Conservation (phyloP, 2,797 vertebrate species). For the Rhinella marina region DNA sequence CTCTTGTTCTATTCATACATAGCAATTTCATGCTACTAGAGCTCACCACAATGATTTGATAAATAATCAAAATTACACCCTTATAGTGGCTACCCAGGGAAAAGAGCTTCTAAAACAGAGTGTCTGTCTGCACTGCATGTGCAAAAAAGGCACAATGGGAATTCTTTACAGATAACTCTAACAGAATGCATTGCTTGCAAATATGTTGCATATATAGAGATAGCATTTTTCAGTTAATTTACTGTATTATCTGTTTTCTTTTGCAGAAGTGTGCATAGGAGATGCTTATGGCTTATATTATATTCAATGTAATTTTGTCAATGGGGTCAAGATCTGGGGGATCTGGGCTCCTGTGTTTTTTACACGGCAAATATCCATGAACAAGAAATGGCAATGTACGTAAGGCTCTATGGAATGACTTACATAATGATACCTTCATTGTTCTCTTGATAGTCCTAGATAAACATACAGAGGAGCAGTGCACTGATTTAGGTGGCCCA, state of each 20-base stretch:
- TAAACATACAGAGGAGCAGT: too few species aligned
- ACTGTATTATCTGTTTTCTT: neutral
- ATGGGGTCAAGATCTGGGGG: too few species aligned
- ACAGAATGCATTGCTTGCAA: neutral
- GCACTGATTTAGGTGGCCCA: too few species aligned
- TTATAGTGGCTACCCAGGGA: slow-evolving; percentile 36
- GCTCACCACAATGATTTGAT: slow-evolving; percentile 41
- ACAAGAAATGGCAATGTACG: too few species aligned
- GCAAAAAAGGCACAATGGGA: neutral
- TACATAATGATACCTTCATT: too few species aligned
- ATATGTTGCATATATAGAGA: neutral
- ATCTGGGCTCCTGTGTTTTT: too few species aligned
- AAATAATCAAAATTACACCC: slow-evolving; percentile 52
- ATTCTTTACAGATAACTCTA: neutral
- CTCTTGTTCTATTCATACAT: slow-evolving; percentile 44
- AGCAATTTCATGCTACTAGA: slow-evolving; percentile 49
- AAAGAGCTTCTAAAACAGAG: slow-evolving; percentile 1
- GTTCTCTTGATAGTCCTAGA: too few species aligned
- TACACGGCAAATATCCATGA: too few species aligned
- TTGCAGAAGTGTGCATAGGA: too few species aligned
- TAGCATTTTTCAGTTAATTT: neutral
- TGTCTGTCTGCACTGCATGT: neutral
- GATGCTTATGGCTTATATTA: too few species aligned
- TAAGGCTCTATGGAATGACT: too few species aligned
- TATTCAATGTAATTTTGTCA: too few species aligned